phyloP scores from a whole-genome alignment of 1,140 invertebrate species.

The Spodoptera litura region DNA sequence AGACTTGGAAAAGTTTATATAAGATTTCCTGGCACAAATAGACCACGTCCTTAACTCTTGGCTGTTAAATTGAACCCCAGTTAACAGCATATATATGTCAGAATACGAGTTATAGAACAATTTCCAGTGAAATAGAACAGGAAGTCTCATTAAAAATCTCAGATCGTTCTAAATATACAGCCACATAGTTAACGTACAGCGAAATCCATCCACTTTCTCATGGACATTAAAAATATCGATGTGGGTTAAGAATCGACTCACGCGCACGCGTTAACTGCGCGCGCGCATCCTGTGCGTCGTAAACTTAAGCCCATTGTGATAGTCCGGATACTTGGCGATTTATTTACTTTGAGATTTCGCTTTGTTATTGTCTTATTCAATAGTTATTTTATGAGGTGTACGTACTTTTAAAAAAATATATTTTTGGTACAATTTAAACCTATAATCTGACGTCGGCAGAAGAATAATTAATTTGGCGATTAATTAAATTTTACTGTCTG shows the following conservation, averaged over 20 bases:
- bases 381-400: neutral
- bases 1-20: no score
- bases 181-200: constrained; percentile 17
- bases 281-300: constrained; percentile 31
- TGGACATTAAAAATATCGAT: constrained; percentile 41
- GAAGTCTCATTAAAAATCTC: constrained; percentile 13
- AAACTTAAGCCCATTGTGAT: constrained; percentile 28
- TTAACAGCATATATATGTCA: no score
- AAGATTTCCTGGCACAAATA: no score
- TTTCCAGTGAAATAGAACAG: neutral
- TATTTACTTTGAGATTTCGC: constrained; percentile 11
- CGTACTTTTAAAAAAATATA: neutral
- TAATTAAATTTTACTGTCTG: no score
- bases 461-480: no score
- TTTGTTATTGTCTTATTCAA: constrained; percentile 9
- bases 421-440: neutral
- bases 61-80: no score
- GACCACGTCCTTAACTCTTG: no score
- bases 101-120: no score
- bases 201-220: constrained; percentile 35
- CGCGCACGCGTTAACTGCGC: constrained; percentile 34
- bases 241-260: constrained; percentile 43
- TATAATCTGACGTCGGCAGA: no score
- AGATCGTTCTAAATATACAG: constrained; percentile 18
- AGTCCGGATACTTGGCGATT: constrained; percentile 22